Conservation (phyloP, 2,113 vertebrate species). For the Pungitius pungitius region DNA sequence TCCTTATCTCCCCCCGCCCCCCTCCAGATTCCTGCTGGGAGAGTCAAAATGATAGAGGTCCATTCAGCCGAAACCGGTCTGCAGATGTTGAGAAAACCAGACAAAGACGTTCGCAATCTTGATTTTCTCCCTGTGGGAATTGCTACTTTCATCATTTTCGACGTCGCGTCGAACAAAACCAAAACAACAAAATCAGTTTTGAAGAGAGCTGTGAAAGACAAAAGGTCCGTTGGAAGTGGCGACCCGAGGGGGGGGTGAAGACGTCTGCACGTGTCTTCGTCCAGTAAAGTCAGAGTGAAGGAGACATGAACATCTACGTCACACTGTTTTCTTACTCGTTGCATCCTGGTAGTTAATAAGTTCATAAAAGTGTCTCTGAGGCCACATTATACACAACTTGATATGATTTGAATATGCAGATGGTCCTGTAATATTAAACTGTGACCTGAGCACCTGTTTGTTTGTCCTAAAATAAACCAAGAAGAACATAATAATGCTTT, state of each 20-base stretch:
- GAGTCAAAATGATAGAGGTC: slow-evolving; percentile 56
- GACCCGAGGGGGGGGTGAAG: neutral
- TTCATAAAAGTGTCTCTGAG: too few species aligned
- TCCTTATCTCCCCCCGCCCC: slow-evolving; percentile 53
- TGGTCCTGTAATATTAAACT: neutral
- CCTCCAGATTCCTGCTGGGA: slow-evolving; percentile 41
- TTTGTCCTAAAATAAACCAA: neutral
- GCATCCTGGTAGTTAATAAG: neutral
- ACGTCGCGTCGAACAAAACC: neutral
- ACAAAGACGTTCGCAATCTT: slow-evolving; percentile 46
- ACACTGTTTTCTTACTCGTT: neutral
- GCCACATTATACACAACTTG: neutral
- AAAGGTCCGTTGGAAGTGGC: neutral
- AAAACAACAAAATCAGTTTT: neutral
- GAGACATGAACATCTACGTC: neutral
- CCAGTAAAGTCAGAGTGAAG: neutral
- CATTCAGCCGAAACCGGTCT: slow-evolving; percentile 56
- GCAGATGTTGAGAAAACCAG: slow-evolving; percentile 55
- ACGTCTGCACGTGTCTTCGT: slow-evolving; percentile 5
- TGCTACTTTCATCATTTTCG: neutral
- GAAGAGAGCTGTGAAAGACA: neutral
- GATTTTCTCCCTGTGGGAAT: slow-evolving; percentile 32
- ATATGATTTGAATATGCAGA: neutral
- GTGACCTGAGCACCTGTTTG: neutral
- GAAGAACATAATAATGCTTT: neutral